Percentiles rank a stretch among this genome's conserved stretches.
Evolutionary conservation across 35 echinoderm and acorn worm species (phyloP).

Genomic region (Lytechinus variegatus): DNA sequence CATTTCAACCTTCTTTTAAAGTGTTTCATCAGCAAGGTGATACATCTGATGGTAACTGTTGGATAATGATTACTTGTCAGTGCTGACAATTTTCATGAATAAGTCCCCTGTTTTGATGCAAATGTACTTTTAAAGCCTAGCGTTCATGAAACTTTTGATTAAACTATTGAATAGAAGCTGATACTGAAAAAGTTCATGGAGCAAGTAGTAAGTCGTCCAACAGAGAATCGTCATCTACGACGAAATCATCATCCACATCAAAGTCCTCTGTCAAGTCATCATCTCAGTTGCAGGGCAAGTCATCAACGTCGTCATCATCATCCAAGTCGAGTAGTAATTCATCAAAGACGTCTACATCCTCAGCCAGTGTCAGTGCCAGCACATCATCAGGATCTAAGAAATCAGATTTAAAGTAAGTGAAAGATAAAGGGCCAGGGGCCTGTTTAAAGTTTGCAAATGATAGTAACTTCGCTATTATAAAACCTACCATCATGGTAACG

Average conservation of each 20-base stretch:
- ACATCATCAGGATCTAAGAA: neutral
- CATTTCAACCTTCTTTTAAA: too few relatives aligned
- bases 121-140: too few relatives aligned
- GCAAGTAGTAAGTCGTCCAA: neutral
- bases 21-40: too few relatives aligned
- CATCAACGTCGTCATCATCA: neutral
- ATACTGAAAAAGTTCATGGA: neutral
- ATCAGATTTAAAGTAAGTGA: slow-evolving; percentile 42
- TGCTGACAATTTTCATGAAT: too few relatives aligned
- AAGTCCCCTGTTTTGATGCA: too few relatives aligned
- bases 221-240: neutral
- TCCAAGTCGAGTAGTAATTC: slow-evolving; percentile 15
- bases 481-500: too few relatives aligned
- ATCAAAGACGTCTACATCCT: neutral
- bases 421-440: too few relatives aligned
- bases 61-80: too few relatives aligned
- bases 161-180: neutral
- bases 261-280: slow-evolving; percentile 24
- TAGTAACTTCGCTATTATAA: too few relatives aligned
- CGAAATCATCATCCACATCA: slow-evolving; percentile 12
- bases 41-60: too few relatives aligned
- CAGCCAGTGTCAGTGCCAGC: neutral
- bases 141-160: too few relatives aligned
- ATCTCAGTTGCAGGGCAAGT: neutral
- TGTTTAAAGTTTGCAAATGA: too few relatives aligned